Conservation (phyloP, 2,888 invertebrate species). For the Phytoseiulus persimilis region DNA sequence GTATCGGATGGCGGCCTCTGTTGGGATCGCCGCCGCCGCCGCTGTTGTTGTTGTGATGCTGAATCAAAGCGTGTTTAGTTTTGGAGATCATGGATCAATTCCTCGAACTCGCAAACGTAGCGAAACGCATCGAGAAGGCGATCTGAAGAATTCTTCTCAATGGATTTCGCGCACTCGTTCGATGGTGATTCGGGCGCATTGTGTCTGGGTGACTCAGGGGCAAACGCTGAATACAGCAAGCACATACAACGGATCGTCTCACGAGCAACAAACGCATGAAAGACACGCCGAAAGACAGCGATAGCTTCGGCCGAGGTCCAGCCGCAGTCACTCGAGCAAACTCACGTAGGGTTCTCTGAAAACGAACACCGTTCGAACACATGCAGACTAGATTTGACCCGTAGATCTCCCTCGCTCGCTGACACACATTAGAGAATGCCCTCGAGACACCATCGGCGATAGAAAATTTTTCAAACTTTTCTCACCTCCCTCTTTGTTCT, state of each 20-base stretch:
- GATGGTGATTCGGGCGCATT: background rate
- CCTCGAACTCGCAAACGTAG: background rate
- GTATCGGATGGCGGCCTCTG: background rate
- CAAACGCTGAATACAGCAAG: background rate
- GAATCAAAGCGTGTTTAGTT: background rate
- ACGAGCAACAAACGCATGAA: background rate
- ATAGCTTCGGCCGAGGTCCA: background rate
- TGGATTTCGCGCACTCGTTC: background rate
- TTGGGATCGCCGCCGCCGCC: too few species aligned
- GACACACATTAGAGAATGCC: background rate
- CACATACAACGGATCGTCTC: background rate
- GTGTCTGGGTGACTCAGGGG: background rate
- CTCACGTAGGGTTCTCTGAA: background rate
- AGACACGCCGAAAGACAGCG: background rate
- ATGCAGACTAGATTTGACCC: background rate
- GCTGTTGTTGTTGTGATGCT: background rate
- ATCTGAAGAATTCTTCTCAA: background rate
- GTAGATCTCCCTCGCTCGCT: background rate
- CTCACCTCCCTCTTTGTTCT: background rate
- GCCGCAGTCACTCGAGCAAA: background rate
- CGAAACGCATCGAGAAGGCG: background rate
- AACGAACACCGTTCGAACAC: background rate
- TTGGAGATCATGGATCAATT: background rate
- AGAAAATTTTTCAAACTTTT: background rate
- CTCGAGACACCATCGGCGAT: background rate